Evolutionary conservation across 2,113 vertebrate species (phyloP).

Genomic region (Zosterops borbonicus): DNA sequence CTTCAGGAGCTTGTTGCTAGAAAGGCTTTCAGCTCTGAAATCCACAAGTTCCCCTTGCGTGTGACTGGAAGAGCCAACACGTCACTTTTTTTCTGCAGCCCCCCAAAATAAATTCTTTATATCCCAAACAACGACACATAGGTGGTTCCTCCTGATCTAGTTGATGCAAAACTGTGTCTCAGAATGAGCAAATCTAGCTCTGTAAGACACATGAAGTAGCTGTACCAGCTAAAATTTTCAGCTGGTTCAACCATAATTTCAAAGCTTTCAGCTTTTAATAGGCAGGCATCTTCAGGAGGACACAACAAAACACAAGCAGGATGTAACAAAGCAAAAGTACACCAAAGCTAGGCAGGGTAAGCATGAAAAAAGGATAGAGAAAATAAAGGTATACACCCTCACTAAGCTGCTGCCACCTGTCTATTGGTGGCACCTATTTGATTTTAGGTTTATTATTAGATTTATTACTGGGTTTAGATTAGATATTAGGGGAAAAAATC

Average conservation of each 20-base stretch:
- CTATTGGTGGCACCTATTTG: background rate
- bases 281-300: background rate
- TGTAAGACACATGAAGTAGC: background rate
- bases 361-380: background rate
- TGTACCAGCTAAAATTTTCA: background rate
- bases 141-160: background rate
- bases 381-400: background rate
- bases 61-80: background rate
- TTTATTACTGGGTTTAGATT: background rate
- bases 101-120: background rate
- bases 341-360: background rate
- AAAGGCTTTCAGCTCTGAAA: slow-evolving; percentile 14
- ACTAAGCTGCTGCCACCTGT: background rate
- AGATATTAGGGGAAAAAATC: background rate
- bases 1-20: background rate
- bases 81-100: background rate
- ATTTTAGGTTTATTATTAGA: background rate
- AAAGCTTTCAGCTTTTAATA: background rate
- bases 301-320: background rate
- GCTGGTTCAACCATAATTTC: background rate
- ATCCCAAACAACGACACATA: background rate
- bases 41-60: background rate
- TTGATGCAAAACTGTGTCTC: background rate
- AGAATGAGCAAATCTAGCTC: background rate
- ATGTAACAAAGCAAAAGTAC: background rate